Percentiles rank a stretch among this genome's conserved stretches.
Evolutionary conservation across 1,140 invertebrate genomes (phyloP).

Genomic region (Mactra quadrangularis): DNA sequence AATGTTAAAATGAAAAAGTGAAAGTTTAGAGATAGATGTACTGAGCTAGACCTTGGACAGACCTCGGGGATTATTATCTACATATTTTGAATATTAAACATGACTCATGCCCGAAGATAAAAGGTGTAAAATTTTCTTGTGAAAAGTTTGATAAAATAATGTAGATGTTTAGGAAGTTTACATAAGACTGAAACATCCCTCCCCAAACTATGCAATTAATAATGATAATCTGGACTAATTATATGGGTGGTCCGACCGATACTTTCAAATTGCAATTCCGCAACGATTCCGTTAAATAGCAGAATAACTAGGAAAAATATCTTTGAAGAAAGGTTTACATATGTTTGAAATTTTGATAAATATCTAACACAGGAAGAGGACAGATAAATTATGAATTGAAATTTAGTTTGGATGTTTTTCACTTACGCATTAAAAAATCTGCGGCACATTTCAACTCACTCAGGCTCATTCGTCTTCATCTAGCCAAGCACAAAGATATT

Average conservation of each 20-base stretch:
- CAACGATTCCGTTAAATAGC: conserved; percentile 46
- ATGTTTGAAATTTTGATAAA: conserved; percentile 58
- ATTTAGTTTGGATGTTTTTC: conserved; percentile 58
- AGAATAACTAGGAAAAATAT: conserved; percentile 61
- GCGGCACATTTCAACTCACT: too few relatives aligned
- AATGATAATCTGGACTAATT: conserved; percentile 60
- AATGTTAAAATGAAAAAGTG: too few relatives aligned
- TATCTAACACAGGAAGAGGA: conserved; percentile 17
- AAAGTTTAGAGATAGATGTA: conserved; percentile 18
- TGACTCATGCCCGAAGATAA: conserved; percentile 59
- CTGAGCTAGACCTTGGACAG: too few relatives aligned
- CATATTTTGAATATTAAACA: conserved; percentile 39
- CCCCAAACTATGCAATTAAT: conserved; percentile 62
- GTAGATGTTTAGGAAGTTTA: conserved; percentile 56
- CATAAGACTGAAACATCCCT: conserved; percentile 34
- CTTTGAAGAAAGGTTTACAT: conserved; percentile 59
- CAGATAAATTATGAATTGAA: conserved; percentile 62
- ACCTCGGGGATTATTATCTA: conserved; percentile 14
- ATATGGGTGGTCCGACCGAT: conserved; percentile 53
- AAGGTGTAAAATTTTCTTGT: conserved; percentile 63
- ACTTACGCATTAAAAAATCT: conserved; percentile 60
- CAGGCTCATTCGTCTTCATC: too few relatives aligned
- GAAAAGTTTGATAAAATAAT: conserved; percentile 64
- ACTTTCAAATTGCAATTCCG: conserved; percentile 46
- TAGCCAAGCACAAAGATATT: too few relatives aligned